Conservation (phyloP, 2,113 vertebrate genomes). For the Theropithecus gelada region DNA sequence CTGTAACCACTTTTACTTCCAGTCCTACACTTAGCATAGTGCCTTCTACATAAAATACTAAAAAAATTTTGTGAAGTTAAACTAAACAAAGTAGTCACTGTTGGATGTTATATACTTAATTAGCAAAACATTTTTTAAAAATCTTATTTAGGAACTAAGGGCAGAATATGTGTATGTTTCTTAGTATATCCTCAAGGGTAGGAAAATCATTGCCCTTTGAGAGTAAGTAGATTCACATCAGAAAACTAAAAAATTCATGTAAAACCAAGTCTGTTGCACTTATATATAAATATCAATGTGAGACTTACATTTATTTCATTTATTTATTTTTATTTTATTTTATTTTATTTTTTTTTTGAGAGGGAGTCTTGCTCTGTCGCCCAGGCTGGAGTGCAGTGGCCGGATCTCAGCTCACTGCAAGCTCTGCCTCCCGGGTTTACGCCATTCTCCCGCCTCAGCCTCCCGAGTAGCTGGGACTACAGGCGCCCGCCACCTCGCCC, state of each 20-base stretch:
- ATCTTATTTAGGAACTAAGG: conserved; percentile 11
- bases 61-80: neutral
- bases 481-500: too few relatives aligned
- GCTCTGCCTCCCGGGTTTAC: too few relatives aligned
- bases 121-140: neutral
- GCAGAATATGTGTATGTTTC: neutral
- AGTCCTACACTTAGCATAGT: neutral
- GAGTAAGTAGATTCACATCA: neutral
- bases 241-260: neutral
- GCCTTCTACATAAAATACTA: neutral
- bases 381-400: too few relatives aligned
- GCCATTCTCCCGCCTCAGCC: too few relatives aligned
- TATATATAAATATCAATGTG: neutral
- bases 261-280: neutral
- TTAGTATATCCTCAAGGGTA: neutral
- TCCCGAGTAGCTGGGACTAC: too few relatives aligned
- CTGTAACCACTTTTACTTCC: neutral
- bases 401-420: too few relatives aligned
- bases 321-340: too few relatives aligned
- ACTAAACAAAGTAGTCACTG: conserved; percentile 17
- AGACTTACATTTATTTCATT: neutral
- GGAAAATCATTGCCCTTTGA: neutral
- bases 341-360: too few relatives aligned
- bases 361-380: too few relatives aligned
- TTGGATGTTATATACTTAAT: neutral